Evolutionary conservation across 2,888 invertebrate genomes (phyloP), one percentile per base, ranked within the genome.

Genomic region (Copidosoma aretas): DNA sequence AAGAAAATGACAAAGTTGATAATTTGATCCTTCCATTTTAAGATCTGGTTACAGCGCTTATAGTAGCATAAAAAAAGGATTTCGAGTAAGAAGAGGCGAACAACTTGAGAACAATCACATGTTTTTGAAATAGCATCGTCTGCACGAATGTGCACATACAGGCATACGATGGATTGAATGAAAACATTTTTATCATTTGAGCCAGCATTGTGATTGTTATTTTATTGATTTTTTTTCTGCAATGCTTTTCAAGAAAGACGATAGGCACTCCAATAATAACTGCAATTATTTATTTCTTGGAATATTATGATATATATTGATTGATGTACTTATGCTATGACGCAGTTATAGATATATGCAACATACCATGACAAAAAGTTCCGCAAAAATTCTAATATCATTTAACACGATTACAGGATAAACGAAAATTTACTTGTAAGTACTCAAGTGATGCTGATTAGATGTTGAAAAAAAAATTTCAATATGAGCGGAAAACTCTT

Each of bases 101-200:
- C 21, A 60, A 51, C 19, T 49, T 24, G n/a, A 52, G 32, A 52
- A 60, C 1, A 24, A 19, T 51, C 54, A 32, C 12, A 12, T 60
- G 41, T 53, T 54, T 63, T 51, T 43, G 15, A 53, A 63, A 12
- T 19, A 5, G 46, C 12, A 32, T n/a, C 19, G 19, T 64, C n/a
- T 25, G 10, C 3, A 54, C 41, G 51, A 53, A 43, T 12, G 12
- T 8, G 8, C 32, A 32, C 8, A 21, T 60, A 67, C 22, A 14
- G 25, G 15, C 10, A 60, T 2, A 22, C 17, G 41, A 46, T 46
- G 43, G 14, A 46, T 3, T 39, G 32, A 49, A 61, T 60, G 10
- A 60, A 56, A 51, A 61, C 41, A 25, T 58, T 54, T 41, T 67
- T 58, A 67, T 58, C 10, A 4, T 15, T n/a, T 8, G 10, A 43